Percentiles rank a stretch among this genome's conserved stretches.
phyloP scores from a whole-genome alignment of 1,140 invertebrate genomes.

The Streblospio benedicti region DNA sequence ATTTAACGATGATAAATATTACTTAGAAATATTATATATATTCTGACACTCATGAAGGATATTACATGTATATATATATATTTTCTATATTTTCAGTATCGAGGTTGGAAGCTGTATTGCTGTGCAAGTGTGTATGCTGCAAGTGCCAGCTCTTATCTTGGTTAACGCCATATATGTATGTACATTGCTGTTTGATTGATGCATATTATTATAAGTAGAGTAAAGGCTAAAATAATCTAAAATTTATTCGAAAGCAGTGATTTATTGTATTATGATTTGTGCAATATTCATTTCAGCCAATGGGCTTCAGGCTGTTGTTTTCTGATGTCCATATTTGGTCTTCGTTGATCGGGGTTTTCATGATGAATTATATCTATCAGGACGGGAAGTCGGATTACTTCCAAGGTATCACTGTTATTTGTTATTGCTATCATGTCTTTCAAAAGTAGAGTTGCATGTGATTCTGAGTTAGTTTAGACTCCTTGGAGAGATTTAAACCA shows the following conservation, averaged over 20 bases:
- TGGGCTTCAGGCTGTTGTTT: conserved; percentile 35
- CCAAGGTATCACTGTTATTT: conserved; percentile 27
- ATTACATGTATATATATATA: too few species aligned
- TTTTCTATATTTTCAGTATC: conserved; percentile 25
- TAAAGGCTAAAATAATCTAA: too few species aligned
- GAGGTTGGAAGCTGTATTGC: conserved; percentile 38
- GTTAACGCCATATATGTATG: conserved; percentile 28
- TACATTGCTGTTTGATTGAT: neutral
- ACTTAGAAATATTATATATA: too few species aligned
- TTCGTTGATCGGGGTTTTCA: conserved; percentile 38
- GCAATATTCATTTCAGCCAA: conserved; percentile 33
- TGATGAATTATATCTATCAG: conserved; percentile 42
- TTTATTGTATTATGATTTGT: too few species aligned
- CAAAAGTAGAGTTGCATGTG: neutral
- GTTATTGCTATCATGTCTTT: neutral
- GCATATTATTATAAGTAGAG: too few species aligned
- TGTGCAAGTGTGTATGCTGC: conserved; percentile 39
- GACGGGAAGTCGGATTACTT: conserved; percentile 43
- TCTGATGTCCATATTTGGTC: conserved; percentile 38
- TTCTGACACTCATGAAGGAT: too few species aligned
- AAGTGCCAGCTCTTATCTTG: conserved; percentile 33
- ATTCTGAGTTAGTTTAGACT: neutral
- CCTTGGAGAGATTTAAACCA: neutral
- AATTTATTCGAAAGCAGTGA: too few species aligned
- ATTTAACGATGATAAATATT: too few species aligned